Percentiles rank a stretch among this genome's conserved stretches.
These are phyloP conservation scores for Decapterus maruadsi DNA, from an alignment of 2,797 vertebrate genomes.

Conservation along the genomic window DNA sequence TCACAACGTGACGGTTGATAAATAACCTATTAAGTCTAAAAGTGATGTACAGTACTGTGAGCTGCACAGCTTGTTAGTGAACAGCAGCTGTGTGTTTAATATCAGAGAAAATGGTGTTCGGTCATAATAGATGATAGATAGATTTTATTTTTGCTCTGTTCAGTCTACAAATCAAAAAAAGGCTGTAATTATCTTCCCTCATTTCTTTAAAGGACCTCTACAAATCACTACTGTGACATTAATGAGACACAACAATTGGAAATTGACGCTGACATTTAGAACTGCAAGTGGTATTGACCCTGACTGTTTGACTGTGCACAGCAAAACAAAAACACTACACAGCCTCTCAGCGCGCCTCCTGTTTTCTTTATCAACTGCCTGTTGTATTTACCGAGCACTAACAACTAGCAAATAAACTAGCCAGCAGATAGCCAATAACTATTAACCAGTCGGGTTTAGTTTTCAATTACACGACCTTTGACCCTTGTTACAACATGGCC, in stretches of 20 bases:
- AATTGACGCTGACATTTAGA: slow-evolving; percentile 46
- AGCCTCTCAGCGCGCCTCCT: slow-evolving; percentile 12
- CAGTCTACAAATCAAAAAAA: not conserved
- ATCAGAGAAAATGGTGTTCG: not conserved
- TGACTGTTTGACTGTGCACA: slow-evolving; percentile 27
- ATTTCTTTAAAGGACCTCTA: slow-evolving; percentile 9
- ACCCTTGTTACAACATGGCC: slow-evolving; percentile 33
- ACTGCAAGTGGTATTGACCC: slow-evolving; percentile 22
- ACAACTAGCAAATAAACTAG: slow-evolving; percentile 49
- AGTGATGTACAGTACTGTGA: not conserved
- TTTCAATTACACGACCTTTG: slow-evolving; percentile 56
- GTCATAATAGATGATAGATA: not conserved
- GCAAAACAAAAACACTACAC: slow-evolving; percentile 20
- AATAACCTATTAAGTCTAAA: slow-evolving; percentile 6
- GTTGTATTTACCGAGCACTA: slow-evolving; percentile 46
- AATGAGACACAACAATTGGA: slow-evolving; percentile 40
- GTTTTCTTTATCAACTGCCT: slow-evolving; percentile 50
- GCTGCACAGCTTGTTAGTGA: not conserved
- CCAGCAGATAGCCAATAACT: slow-evolving; percentile 46
- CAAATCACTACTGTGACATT: slow-evolving; percentile 19
- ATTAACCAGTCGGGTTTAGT: slow-evolving; percentile 30
- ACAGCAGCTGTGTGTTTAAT: not conserved
- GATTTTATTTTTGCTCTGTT: not conserved
- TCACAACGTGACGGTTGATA: slow-evolving; percentile 13
- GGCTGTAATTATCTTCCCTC: not conserved